Evolutionary conservation across 1,140 invertebrate species (phyloP), one percentile per base, ranked within the genome.

Genomic region (Caerostris extrusa): DNA sequence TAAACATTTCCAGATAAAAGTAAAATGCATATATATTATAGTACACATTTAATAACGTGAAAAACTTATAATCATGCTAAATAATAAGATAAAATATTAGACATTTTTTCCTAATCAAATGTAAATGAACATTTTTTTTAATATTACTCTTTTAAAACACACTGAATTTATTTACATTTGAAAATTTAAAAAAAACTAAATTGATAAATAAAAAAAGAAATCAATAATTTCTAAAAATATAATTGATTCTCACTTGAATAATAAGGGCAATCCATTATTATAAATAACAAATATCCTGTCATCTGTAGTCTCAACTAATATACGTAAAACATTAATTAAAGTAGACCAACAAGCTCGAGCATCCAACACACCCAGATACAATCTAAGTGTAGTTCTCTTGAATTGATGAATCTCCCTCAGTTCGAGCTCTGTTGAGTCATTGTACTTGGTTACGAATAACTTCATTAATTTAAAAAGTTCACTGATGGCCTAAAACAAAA

Each of bases 401-500:
- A 99, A 99, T 19, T 97, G 97, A 61, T 97, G 97, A 7, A 99
- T 98, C 95, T 98, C 98, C 12, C 97, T 96, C 94, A 98, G 96
- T 95, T 98, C 98, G 95, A 98, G 97, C 95, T 98, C 97, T 1
- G 97, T 97, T 94, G 97, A 97, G 95, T 98, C 98, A 5, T 97
- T 96, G 96, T 98, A 97, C 94, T 97, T 97, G 7, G 97, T 97
- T 4, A 98, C 97, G 96, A 98, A 98, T 17, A 98, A 96, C 95
- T 97, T 97, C 98, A 98, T 98, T 95, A 98, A 96, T 96, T 98
- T 98, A 95, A 99, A 98, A 71, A 99, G 95, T 96, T 99, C 98
- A 94, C 98, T 98, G 6, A 98, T 98, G 69, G 98, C 98, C 97
- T 97, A 94, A 53, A 94, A 82, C 8, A 19, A 57, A 85, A 57